phyloP scores from a whole-genome alignment of 2,113 vertebrate genomes.

The Poeciliopsis prolifica region DNA sequence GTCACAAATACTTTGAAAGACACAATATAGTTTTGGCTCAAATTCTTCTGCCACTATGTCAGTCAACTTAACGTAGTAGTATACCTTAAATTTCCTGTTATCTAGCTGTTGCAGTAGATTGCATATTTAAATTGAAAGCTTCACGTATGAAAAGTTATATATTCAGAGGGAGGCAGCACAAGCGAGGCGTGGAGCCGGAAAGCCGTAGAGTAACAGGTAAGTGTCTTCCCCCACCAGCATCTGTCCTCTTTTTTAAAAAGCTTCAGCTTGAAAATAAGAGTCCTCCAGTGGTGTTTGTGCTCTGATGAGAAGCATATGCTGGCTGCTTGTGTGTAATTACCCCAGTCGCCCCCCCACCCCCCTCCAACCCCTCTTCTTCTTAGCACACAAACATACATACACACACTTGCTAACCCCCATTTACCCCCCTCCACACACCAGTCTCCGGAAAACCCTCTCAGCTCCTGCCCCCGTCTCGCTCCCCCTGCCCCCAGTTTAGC shows the following conservation, averaged over 20 bases:
- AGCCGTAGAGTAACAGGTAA: constrained; percentile 53
- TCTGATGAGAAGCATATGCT: constrained; percentile 84
- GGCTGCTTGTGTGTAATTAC: constrained; percentile 82
- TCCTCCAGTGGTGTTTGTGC: constrained; percentile 67
- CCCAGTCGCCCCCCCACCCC: constrained; percentile 67
- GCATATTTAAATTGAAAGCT: background rate
- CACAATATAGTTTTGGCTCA: too few relatives aligned
- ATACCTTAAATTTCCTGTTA: background rate
- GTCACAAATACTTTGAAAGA: too few relatives aligned
- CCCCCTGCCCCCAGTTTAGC: constrained; percentile 29
- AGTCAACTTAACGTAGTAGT: background rate
- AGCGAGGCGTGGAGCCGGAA: constrained; percentile 4
- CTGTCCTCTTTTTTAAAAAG: constrained; percentile 47
- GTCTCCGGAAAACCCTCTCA: constrained; percentile 58
- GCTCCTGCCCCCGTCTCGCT: constrained; percentile 18
- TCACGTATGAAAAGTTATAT: constrained; percentile 3
- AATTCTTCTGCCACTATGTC: background rate
- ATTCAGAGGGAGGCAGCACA: constrained; percentile 6
- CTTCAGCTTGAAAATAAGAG: constrained; percentile 73
- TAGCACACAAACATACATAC: constrained; percentile 8
- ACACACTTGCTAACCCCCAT: constrained; percentile 5
- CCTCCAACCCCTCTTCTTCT: constrained; percentile 30
- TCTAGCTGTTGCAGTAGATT: background rate
- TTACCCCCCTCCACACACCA: constrained; percentile 38
- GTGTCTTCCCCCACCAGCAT: constrained; percentile 17